These are phyloP conservation scores for Calyptomena viridis DNA, from an alignment of 2,113 vertebrate genomes.

Conservation along the genomic window DNA sequence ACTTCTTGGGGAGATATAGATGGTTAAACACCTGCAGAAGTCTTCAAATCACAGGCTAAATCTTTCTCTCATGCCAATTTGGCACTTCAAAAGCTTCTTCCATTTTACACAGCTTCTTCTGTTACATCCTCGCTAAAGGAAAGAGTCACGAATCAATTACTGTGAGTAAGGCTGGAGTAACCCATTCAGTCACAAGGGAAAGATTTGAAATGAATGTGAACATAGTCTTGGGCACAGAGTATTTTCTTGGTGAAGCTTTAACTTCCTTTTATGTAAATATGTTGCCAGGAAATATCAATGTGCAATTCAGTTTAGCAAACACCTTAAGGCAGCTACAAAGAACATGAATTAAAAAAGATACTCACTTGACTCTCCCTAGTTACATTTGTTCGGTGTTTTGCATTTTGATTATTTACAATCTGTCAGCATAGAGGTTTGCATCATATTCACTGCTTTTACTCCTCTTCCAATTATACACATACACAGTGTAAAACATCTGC, in stretches of 20 bases:
- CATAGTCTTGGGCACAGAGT: background rate
- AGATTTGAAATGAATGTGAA: background rate
- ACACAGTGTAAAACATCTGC: background rate
- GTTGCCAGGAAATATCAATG: background rate
- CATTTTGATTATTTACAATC: background rate
- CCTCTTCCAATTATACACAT: background rate
- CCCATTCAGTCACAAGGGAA: background rate
- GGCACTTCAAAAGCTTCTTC: background rate
- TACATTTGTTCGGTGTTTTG: background rate
- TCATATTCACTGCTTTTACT: background rate
- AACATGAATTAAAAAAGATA: background rate
- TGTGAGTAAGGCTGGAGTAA: background rate
- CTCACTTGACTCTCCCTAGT: background rate
- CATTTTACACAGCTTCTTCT: background rate
- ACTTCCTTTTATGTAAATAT: background rate
- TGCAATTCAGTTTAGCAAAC: background rate
- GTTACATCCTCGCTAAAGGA: background rate
- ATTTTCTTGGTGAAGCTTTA: background rate
- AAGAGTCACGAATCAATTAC: background rate
- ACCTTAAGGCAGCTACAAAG: background rate
- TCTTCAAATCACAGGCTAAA: background rate
- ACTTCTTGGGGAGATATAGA: background rate
- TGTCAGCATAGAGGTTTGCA: background rate
- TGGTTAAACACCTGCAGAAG: conserved; percentile 4
- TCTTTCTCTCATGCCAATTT: background rate